Evolutionary conservation across 2,113 vertebrate genomes (phyloP), one percentile per base, ranked within the genome.

Genomic region (Eleginops maclovinus): DNA sequence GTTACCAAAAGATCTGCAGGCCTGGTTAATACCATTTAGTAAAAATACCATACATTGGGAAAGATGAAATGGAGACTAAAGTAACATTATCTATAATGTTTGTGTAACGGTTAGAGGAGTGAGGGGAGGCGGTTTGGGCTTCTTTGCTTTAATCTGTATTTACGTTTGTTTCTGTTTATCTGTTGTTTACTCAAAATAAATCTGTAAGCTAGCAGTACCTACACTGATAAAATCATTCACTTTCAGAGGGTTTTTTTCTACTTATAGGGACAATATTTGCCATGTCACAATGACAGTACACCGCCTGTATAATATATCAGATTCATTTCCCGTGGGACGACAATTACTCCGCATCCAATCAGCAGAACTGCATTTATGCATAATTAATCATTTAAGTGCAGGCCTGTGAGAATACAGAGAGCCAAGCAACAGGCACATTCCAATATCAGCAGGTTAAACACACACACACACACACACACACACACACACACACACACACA

Each of bases 371-470:
- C 77, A 73, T 90, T 91, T 84, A 90, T 91, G 81, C 91, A 94
- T 93, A 89, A 91, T 91, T 92, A 92, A 91, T 88, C 78, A 84
- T 76, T 83, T 78, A 78, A 83, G 76, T 63, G 46, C 72, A 86
- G 51, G 68, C 79, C 83, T 86, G 85, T 79, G 87, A 90, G 86
- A 91, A 85, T 84, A 88, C 31, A 64, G 60, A 66, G 64, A 78
- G 68, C 40, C 43, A 64, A 78, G 61, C 77, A 86, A 89, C 84
- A 77, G 75, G 66, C 75, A 78, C 86, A 93, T 87, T 89, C 87
- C 82, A 86, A 71, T 72, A 89, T 75, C 86, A 89, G 90, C 88
- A 86, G 88, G 87, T 88, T 81, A 66, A 77, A 79, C 72, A 60
- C 21, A 4, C 22, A 17, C 12, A 16, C 72, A 44, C 22, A 2